These are phyloP conservation scores for Marmota monax DNA, from an alignment of 2,113 vertebrate species.

Conservation along the genomic window DNA sequence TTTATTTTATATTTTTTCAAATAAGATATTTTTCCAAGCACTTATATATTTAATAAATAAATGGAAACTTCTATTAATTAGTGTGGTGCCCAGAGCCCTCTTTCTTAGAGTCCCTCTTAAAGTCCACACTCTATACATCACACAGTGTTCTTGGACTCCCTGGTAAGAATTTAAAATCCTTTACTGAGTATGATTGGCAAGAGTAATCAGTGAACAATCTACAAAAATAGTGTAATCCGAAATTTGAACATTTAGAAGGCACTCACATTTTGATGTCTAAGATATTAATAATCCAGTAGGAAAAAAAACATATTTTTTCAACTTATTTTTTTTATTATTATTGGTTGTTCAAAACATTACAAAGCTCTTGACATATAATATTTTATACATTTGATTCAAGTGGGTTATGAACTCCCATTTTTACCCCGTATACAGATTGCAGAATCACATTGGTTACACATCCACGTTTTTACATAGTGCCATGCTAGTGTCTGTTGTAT, in stretches of 20 bases:
- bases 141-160: not conserved
- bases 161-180: not conserved
- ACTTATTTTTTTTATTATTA: too few species aligned
- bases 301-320: not conserved
- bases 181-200: not conserved
- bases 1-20: not conserved
- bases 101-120: not conserved
- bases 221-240: not conserved
- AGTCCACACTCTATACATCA: not conserved
- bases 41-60: not conserved
- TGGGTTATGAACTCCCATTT: too few species aligned
- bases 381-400: too few species aligned
- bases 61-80: not conserved
- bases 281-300: not conserved
- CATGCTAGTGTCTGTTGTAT: too few species aligned
- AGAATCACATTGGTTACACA: too few species aligned
- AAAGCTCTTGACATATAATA: too few species aligned
- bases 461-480: too few species aligned
- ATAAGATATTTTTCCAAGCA: not conserved
- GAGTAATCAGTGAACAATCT: not conserved
- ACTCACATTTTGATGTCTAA: not conserved
- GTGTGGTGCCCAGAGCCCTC: not conserved
- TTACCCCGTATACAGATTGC: too few species aligned
- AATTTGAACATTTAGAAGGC: not conserved
- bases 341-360: too few species aligned